Evolutionary conservation across 2,888 invertebrate genomes (phyloP), one percentile per base, ranked within the genome.

Genomic region (Lepas anatifera): DNA sequence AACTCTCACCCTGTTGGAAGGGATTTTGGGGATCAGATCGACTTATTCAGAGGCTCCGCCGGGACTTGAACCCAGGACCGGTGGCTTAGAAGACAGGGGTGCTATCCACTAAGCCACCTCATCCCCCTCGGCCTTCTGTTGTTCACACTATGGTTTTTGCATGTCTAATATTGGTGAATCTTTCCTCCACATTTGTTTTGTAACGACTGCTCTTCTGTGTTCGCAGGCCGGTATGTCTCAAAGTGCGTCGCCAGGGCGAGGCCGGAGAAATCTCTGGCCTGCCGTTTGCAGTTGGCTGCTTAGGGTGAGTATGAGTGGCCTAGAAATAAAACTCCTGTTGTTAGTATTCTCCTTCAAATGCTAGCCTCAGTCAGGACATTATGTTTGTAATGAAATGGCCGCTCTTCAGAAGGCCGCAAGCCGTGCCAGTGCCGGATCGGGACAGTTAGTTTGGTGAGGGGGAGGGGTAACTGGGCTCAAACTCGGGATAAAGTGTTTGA

Each of bases 191-290:
- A 48, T 48, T 25, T n/a, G 25, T 48, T 13, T 18, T n/a, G 25
- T 48, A 8, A n/a, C 8, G 7, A 18, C 18, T 7, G 8, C 7
- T 48, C 25, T 25, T n/a, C n/a, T 48, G 10, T 8, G 0, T 2
- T 48, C 16, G 48, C 43, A 91, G 91, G 63, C 80, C 90, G 71
- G 87, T 91, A 48, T 92, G 91, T 78, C 86, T 84, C 75, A 87
- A 89, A 79, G 89, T 89, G 79, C 84, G 89, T 67, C 82, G 81
- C 74, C 89, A 89, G 78, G 86, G 86, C 77, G 87, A 87, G 52
- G 90, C 90, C 0, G 89, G 87, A 2, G 90, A 91, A 77, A 82
- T 87, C 4, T 89, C 91, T 1, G 85, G 87, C 0, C 82, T 91
- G 73, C 89, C 91, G 25, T 92, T 92, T 80, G 81, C 90, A 69